Conservation (phyloP, 2,797 vertebrate species). For the Clarias laeviceps region DNA sequence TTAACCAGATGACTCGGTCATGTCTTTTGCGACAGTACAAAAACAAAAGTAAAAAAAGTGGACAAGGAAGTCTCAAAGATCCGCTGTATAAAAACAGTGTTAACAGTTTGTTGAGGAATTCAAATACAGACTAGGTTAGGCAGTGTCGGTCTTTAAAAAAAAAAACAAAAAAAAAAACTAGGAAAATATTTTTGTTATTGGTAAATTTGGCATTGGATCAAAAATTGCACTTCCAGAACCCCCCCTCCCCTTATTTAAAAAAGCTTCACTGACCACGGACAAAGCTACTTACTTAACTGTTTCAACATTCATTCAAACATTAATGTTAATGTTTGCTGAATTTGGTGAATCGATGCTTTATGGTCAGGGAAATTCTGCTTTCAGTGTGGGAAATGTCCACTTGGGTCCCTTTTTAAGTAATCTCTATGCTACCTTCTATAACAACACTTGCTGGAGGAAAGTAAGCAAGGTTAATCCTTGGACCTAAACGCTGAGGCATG, state of each 20-base stretch:
- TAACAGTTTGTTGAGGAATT: background rate
- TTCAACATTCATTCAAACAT: background rate
- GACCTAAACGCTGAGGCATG: background rate
- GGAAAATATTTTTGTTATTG: background rate
- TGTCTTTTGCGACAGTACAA: conserved; percentile 19
- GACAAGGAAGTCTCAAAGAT: conserved; percentile 19
- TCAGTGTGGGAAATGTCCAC: background rate
- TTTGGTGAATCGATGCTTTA: background rate
- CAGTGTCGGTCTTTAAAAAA: background rate
- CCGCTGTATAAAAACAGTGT: conserved; percentile 24
- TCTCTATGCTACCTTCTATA: background rate
- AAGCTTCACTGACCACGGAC: conserved; percentile 25
- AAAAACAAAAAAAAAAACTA: background rate
- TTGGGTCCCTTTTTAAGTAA: background rate
- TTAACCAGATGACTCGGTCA: conserved; percentile 10
- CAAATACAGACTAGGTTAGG: background rate
- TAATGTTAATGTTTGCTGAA: background rate
- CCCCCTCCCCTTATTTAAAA: background rate
- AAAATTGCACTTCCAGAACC: conserved; percentile 65
- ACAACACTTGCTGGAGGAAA: background rate
- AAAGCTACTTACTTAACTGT: background rate
- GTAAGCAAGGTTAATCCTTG: background rate
- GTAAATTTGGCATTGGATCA: conserved; percentile 58
- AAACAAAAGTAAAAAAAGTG: conserved; percentile 16
- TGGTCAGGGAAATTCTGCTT: background rate